Base-by-base conservation (phyloP, 1,140 invertebrate species). In the Drosophila paulistorum region DNA sequence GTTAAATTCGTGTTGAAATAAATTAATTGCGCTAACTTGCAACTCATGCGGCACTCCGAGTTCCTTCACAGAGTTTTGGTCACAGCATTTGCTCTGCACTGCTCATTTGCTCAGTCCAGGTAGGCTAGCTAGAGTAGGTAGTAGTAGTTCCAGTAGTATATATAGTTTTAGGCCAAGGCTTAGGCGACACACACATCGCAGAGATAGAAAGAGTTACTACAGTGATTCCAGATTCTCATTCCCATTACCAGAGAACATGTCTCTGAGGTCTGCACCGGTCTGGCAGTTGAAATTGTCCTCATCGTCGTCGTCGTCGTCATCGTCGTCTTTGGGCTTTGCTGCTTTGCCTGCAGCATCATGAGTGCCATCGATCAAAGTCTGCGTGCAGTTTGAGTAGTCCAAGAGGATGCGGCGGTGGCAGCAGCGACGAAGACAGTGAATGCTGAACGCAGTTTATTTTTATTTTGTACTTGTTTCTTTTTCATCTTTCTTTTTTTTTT, bases 1-100 rank as follows among this genome's bases (percentile, higher is more conserved):
- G 84, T 81, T 90, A 89, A 89, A 89, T 90, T 89, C 84, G 84
- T 89, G 84, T 89, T 89, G 84, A 89, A 89, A 89, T 89, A 89
- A 89, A 89, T 89, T 89, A 89, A 89, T 89, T 89, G 84, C 84
- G 84, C 84, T 89, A 89, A 89, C 84, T 89, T 89, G 84, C 84
- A 90, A 89, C 84, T 89, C 84, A 89, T 89, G 84, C 79, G 83
- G 84, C 83, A 87, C 72, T 60, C 66, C 45, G 63, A 59, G 57
- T 59, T 37, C 57, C 57, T 68, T 60, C 60, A 74, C 57, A 62
- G 39, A 42, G 37, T 45, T 55, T 48, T 51, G 45, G 45, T 51
- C 45, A 51, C 17, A 11, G 17, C 20, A 23, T 51, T 51, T 51
- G 45, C 45, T 51, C 45, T 51, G 45, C 45, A 23, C 45, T 51